phyloP scores from a whole-genome alignment of 2,797 vertebrate species.

The Gymnodraco acuticeps region DNA sequence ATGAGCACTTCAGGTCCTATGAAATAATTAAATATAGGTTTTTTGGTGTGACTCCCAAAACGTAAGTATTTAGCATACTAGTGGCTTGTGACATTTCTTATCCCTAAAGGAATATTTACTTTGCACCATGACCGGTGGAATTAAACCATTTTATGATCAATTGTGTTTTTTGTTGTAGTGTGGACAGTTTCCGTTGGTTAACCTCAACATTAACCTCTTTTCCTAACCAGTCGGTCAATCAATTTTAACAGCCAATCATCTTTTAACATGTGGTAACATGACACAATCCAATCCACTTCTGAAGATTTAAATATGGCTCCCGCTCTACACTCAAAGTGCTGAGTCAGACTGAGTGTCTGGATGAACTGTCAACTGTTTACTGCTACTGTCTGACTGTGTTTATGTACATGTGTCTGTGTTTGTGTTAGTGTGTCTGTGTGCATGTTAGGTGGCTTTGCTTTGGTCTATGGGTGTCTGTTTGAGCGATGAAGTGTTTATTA shows the following conservation, averaged over 20 bases:
- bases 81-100: too few relatives aligned
- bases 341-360: slow-evolving; percentile 56
- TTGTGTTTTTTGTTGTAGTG: neutral
- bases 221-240: neutral
- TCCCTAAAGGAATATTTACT: too few relatives aligned
- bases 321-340: slow-evolving; percentile 23
- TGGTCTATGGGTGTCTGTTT: slow-evolving; percentile 21
- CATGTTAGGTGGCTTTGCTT: slow-evolving; percentile 45
- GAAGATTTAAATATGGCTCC: slow-evolving; percentile 29
- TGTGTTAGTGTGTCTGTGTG: slow-evolving; percentile 43
- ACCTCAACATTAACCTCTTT: neutral
- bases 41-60: neutral
- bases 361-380: slow-evolving; percentile 57
- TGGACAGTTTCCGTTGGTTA: neutral
- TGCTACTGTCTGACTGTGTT: slow-evolving; percentile 53
- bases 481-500: slow-evolving; percentile 33
- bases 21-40: neutral
- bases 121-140: too few relatives aligned
- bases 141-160: neutral
- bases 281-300: slow-evolving; percentile 19
- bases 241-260: slow-evolving; percentile 3
- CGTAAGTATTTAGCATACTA: neutral
- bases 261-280: slow-evolving; percentile 15
- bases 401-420: slow-evolving; percentile 56
- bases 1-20: neutral